Conservation (phyloP, 2,113 vertebrate genomes). For the Myotis davidii region DNA sequence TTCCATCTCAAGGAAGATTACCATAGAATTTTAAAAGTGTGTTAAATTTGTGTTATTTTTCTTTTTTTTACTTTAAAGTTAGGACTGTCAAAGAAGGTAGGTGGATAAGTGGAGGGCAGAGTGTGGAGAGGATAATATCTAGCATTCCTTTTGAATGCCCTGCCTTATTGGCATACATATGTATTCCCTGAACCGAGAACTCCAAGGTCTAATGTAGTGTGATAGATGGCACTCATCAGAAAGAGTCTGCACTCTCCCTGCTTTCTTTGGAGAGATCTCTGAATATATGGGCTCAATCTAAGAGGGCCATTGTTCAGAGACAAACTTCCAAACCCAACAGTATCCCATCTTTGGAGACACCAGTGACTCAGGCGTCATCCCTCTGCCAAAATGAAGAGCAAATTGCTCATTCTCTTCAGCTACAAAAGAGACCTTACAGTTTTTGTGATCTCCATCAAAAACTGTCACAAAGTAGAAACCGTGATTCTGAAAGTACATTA, state of each 20-base stretch:
- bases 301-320: not conserved
- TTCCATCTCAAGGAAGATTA: conserved; percentile 8
- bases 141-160: not conserved
- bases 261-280: not conserved
- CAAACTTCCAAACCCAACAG: not conserved
- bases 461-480: not conserved
- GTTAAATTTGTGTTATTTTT: not conserved
- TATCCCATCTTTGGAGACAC: not conserved
- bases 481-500: conserved; percentile 69
- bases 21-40: not conserved
- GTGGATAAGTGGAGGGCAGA: not conserved
- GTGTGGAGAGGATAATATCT: not conserved
- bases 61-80: not conserved
- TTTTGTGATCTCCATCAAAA: conserved; percentile 43
- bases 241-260: not conserved
- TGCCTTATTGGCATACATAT: not conserved
- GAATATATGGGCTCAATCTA: not conserved
- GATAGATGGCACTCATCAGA: not conserved
- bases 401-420: not conserved
- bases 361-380: not conserved
- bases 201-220: not conserved
- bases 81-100: not conserved
- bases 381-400: conserved; percentile 5
- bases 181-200: not conserved
- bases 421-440: not conserved